Evolutionary conservation across 2,797 vertebrate species (phyloP).

Genomic region (Acipenser transmontanus): DNA sequence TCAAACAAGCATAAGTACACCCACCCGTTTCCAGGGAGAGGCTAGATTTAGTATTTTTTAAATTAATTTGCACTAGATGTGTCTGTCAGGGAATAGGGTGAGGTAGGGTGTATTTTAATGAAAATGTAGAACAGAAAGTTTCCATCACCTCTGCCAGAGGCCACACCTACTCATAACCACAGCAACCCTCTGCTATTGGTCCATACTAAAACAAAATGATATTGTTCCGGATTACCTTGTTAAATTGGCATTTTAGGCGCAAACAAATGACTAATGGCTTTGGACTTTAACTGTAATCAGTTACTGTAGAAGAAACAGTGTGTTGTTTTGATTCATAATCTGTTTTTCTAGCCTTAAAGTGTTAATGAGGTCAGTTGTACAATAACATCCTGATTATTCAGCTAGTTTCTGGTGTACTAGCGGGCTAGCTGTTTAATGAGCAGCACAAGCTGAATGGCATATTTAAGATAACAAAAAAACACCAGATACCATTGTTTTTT

Average conservation of each 20-base stretch:
- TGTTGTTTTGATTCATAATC: not conserved
- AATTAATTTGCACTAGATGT: not conserved
- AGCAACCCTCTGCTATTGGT: not conserved
- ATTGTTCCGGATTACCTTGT: not conserved
- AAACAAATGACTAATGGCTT: not conserved
- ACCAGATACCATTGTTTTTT: not conserved
- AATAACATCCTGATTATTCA: not conserved
- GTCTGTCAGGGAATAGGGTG: not conserved
- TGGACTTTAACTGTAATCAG: not conserved
- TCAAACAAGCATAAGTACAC: not conserved
- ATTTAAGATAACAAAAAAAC: not conserved
- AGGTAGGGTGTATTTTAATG: not conserved
- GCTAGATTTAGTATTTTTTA: not conserved
- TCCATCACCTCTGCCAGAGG: not conserved
- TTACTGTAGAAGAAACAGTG: not conserved
- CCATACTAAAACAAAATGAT: not conserved
- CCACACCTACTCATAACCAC: not conserved
- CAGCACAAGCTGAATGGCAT: not conserved
- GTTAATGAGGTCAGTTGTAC: not conserved
- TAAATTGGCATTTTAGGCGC: not conserved
- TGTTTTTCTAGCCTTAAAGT: not conserved
- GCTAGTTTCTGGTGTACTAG: not conserved
- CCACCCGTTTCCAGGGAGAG: not conserved
- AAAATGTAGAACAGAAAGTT: not conserved
- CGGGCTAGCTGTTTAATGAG: not conserved